Evolutionary conservation across 1,140 invertebrate species (phyloP).

Genomic region (Drosophila micromelanica): DNA sequence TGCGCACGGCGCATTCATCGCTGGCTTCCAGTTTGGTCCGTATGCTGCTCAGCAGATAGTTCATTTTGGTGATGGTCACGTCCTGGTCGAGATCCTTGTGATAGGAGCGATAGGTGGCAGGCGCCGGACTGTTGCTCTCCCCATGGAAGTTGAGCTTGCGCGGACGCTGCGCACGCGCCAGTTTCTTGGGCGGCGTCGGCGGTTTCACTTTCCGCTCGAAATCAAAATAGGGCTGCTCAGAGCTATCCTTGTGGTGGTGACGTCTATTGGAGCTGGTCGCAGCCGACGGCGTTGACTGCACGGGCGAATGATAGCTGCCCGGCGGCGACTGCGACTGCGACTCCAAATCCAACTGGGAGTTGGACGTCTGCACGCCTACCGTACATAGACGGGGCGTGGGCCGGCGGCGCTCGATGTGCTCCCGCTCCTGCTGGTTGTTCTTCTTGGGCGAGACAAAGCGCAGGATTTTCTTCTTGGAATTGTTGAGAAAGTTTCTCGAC

Average conservation of each 20-base stretch:
- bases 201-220: constrained; percentile 72
- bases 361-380: constrained; percentile 72
- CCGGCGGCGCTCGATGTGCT: neutral
- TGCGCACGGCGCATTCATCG: constrained; percentile 62
- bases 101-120: constrained; percentile 72
- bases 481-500: constrained; percentile 69
- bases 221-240: constrained; percentile 58
- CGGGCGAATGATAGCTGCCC: constrained; percentile 76
- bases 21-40: constrained; percentile 75
- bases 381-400: constrained; percentile 48
- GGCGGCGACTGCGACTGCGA: constrained; percentile 77
- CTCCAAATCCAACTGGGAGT: constrained; percentile 51
- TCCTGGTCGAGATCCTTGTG: constrained; percentile 77
- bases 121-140: constrained; percentile 4
- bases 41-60: constrained; percentile 60
- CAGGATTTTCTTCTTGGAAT: constrained; percentile 77
- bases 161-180: constrained; percentile 51
- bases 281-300: constrained; percentile 63
- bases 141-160: constrained; percentile 71
- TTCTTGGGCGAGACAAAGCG: constrained; percentile 80
- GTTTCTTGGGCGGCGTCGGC: constrained; percentile 63
- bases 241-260: constrained; percentile 42
- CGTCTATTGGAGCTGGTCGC: constrained; percentile 45
- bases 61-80: constrained; percentile 75
- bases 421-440: constrained; percentile 32